These are phyloP conservation scores for Scartelaos histophorus DNA, from an alignment of 2,113 vertebrate genomes.

Conservation along the genomic window DNA sequence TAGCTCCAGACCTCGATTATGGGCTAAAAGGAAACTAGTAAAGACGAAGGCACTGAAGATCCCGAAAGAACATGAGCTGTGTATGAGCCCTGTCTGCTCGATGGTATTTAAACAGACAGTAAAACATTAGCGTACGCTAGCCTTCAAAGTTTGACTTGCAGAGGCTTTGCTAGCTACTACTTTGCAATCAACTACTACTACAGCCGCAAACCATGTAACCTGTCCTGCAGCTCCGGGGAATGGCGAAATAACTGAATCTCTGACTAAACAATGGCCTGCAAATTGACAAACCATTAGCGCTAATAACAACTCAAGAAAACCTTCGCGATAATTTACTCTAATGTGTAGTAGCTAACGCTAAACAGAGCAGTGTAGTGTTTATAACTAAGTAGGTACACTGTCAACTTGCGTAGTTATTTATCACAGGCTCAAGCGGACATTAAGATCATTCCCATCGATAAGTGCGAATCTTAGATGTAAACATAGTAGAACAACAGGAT, in stretches of 20 bases:
- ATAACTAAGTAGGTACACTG: neutral
- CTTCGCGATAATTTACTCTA: constrained; percentile 24
- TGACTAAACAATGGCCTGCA: neutral
- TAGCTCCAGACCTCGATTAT: constrained; percentile 21
- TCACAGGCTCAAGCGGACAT: neutral
- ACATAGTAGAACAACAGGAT: constrained; percentile 55
- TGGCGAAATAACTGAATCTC: neutral
- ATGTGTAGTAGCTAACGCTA: constrained; percentile 49
- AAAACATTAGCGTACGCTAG: constrained; percentile 59
- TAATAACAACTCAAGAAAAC: constrained; percentile 19
- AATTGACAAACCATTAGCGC: constrained; percentile 5
- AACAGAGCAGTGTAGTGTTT: constrained; percentile 30
- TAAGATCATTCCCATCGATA: neutral
- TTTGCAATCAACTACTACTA: constrained; percentile 9
- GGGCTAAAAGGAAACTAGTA: constrained; percentile 7
- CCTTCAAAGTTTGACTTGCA: constrained; percentile 68
- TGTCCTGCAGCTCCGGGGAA: neutral
- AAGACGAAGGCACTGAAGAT: constrained; percentile 22
- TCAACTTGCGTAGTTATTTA: neutral
- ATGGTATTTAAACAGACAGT: constrained; percentile 27
- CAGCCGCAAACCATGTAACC: neutral
- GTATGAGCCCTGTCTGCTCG: constrained; percentile 15
- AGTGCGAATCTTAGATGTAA: neutral
- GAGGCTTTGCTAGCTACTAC: constrained; percentile 27
- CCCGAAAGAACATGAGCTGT: neutral